Conservation (phyloP, 2,888 invertebrate species). For the Dendrolimus pini region DNA sequence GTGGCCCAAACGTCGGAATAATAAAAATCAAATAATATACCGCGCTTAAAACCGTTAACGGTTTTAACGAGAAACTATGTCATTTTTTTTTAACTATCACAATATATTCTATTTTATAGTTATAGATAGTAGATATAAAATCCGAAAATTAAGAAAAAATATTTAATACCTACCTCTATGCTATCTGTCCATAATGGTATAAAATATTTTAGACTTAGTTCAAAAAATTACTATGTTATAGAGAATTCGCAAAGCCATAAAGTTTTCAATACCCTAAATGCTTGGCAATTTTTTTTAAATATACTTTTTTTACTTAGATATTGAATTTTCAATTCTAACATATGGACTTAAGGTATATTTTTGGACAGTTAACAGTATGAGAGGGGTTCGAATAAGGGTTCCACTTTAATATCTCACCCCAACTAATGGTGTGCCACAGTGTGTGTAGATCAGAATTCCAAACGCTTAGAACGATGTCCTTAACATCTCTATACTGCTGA, state of each 20-base stretch:
- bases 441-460: background rate
- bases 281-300: slow-evolving; percentile 36
- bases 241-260: slow-evolving; percentile 25
- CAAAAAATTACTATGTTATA: background rate
- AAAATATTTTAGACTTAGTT: no score
- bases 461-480: background rate
- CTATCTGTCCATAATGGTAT: no score
- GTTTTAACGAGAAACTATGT: no score
- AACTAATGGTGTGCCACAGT: background rate
- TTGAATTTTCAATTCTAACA: slow-evolving; percentile 11
- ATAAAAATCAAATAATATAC: no score
- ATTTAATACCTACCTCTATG: no score
- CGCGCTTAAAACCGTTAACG: no score
- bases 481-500: no score
- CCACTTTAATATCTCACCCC: slow-evolving; percentile 20
- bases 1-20: no score
- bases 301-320: slow-evolving; percentile 13
- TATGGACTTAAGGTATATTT: slow-evolving; percentile 9
- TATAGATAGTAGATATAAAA: no score
- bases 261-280: slow-evolving; percentile 49
- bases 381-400: slow-evolving; percentile 4
- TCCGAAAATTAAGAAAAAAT: no score
- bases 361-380: slow-evolving; percentile 5
- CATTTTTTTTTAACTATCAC: no score
- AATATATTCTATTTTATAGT: no score